phyloP scores from a whole-genome alignment of 2,888 invertebrate genomes.

The Notodonta ziczac region DNA sequence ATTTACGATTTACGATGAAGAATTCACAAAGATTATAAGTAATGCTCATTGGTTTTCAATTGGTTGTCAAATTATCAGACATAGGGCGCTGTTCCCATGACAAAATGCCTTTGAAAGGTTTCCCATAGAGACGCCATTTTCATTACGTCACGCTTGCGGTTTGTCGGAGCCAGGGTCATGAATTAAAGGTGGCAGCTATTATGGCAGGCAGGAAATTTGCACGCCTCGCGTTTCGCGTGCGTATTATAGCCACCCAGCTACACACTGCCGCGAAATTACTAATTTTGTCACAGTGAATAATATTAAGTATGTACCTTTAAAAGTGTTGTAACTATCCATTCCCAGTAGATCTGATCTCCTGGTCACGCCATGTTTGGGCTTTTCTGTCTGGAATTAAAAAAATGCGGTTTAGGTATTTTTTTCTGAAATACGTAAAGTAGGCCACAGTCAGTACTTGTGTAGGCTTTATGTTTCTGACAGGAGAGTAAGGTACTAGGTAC shows the following conservation, averaged over 20 bases:
- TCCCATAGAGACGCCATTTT: slow-evolving; percentile 51
- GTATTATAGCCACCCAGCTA: slow-evolving; percentile 42
- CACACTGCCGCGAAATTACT: slow-evolving; percentile 29
- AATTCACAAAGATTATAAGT: too few relatives aligned
- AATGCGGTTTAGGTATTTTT: too few relatives aligned
- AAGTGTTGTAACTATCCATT: background rate
- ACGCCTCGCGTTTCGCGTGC: slow-evolving; percentile 53
- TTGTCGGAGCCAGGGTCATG: slow-evolving; percentile 58
- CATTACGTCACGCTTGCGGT: slow-evolving; percentile 61
- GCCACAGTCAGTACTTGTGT: slow-evolving; percentile 12
- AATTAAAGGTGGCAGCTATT: slow-evolving; percentile 66
- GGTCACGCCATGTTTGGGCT: too few relatives aligned
- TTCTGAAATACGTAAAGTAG: too few relatives aligned
- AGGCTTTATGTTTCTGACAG: slow-evolving; percentile 9
- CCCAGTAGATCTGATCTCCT: too few relatives aligned
- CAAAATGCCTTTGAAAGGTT: slow-evolving; percentile 48
- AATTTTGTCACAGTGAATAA: slow-evolving; percentile 26
- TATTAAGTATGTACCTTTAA: slow-evolving; percentile 1
- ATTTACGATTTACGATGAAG: too few relatives aligned
- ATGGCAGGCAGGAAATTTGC: slow-evolving; percentile 71
- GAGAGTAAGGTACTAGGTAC: slow-evolving; percentile 1
- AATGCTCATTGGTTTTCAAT: too few relatives aligned
- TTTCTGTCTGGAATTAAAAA: too few relatives aligned
- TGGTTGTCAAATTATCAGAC: too few relatives aligned
- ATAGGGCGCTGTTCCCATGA: slow-evolving; percentile 17